These are phyloP conservation scores for Montipora cactus DNA, from an alignment of 64 coral and sea anemone genomes.

Conservation along the genomic window DNA sequence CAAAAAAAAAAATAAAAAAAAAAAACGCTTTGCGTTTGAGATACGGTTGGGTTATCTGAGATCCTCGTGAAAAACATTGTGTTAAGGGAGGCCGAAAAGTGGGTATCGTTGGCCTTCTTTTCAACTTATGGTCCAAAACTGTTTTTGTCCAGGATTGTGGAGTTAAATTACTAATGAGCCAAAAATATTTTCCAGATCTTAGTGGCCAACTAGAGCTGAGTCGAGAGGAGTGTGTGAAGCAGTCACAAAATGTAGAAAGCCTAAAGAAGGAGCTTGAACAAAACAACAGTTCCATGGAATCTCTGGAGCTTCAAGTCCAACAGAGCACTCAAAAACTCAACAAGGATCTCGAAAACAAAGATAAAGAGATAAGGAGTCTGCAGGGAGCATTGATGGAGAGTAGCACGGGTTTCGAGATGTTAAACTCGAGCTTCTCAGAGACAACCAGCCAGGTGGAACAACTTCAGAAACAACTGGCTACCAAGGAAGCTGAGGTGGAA, in stretches of 20 bases:
- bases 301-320: conserved; percentile 53
- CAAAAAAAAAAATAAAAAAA: too few species aligned
- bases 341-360: conserved; percentile 62
- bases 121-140: not conserved
- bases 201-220: not conserved
- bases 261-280: conserved; percentile 30
- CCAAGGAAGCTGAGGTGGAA: conserved; percentile 43
- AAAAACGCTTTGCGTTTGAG: too few species aligned
- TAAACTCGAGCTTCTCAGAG: conserved; percentile 32
- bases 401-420: conserved; percentile 69
- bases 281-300: not conserved
- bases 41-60: too few species aligned
- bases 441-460: conserved; percentile 13
- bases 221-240: not conserved
- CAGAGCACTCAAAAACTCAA: not conserved
- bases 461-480: conserved; percentile 36
- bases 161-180: not conserved
- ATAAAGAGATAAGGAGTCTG: conserved; percentile 69
- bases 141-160: not conserved
- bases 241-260: conserved; percentile 3
- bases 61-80: too few species aligned
- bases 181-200: not conserved
- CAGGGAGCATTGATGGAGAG: conserved; percentile 63
- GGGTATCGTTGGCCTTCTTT: too few species aligned
- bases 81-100: too few species aligned